Percentiles rank a stretch among this genome's conserved stretches.
Evolutionary conservation across 2,888 invertebrate species (phyloP).

Genomic region (Minunthozetes semirufus): DNA sequence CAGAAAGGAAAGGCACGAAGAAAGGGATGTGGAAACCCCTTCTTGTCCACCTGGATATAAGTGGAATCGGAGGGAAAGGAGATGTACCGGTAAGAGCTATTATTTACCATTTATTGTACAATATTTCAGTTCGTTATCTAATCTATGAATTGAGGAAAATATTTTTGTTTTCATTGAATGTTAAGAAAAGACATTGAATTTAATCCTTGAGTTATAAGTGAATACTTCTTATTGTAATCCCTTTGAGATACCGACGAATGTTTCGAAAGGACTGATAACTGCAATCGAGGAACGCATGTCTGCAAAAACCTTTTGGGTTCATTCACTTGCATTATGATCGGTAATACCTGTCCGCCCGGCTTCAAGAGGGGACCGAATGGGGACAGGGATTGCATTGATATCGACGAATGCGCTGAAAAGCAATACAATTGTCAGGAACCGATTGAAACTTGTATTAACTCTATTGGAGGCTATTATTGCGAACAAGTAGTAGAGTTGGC

Average conservation of each 20-base stretch:
- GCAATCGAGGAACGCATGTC: slow-evolving; percentile 45
- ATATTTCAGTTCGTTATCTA: background rate
- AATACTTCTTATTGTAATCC: background rate
- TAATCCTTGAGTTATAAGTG: background rate
- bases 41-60: slow-evolving; percentile 47
- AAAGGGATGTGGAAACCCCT: background rate
- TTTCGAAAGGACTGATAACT: slow-evolving; percentile 45
- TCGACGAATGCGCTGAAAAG: slow-evolving; percentile 51
- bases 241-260: slow-evolving; percentile 51
- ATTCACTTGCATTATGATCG: slow-evolving; percentile 32
- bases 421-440: slow-evolving; percentile 53
- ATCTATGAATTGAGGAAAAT: background rate
- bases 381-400: slow-evolving; percentile 44
- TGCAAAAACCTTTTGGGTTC: slow-evolving; percentile 34
- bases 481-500: slow-evolving; percentile 46
- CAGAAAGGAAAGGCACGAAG: background rate
- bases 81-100: slow-evolving; percentile 48
- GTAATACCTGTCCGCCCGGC: slow-evolving; percentile 20
- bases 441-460: slow-evolving; percentile 59
- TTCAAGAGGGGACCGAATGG: slow-evolving; percentile 5
- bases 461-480: slow-evolving; percentile 55
- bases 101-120: background rate
- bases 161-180: background rate
- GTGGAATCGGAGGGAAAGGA: slow-evolving; percentile 35
- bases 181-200: background rate